Conservation (phyloP, 2,888 invertebrate genomes). For the Philopedon plagiatum region DNA sequence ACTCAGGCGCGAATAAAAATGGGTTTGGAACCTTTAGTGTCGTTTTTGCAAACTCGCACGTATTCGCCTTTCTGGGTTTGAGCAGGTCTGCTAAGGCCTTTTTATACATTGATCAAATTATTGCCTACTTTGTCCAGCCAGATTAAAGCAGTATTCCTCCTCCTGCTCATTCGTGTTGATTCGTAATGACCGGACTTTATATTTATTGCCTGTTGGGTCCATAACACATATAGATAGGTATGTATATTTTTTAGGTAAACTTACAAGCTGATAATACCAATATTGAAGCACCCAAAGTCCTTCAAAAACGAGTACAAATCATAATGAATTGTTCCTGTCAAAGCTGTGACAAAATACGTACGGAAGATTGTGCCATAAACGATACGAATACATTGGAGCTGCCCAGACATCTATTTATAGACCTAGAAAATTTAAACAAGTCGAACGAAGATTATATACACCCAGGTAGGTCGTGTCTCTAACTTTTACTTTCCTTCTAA, state of each 20-base stretch:
- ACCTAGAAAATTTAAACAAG: slow-evolving; percentile 57
- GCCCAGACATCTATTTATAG: slow-evolving; percentile 64
- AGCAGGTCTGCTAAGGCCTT: too few relatives aligned
- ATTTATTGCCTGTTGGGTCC: too few relatives aligned
- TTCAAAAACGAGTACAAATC: slow-evolving; percentile 76
- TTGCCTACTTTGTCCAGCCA: too few relatives aligned
- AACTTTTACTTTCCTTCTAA: not conserved
- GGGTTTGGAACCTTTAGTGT: too few relatives aligned
- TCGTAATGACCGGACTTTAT: too few relatives aligned
- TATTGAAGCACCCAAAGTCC: slow-evolving; percentile 69
- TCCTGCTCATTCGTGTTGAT: too few relatives aligned
- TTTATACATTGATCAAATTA: too few relatives aligned
- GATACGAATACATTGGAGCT: slow-evolving; percentile 70
- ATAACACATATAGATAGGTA: too few relatives aligned
- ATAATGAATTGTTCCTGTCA: slow-evolving; percentile 78
- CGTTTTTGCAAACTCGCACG: too few relatives aligned
- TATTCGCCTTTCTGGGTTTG: too few relatives aligned
- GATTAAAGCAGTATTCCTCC: too few relatives aligned
- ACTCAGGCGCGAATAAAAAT: too few relatives aligned
- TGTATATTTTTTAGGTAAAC: slow-evolving; percentile 74
- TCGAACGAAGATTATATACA: slow-evolving; percentile 60
- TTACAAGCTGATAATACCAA: slow-evolving; percentile 72
- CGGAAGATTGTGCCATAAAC: slow-evolving; percentile 68
- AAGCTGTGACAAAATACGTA: slow-evolving; percentile 72
- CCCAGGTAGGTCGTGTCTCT: slow-evolving; percentile 31